A percentile compares a stretch with the other conserved stretches of the same genome.
phyloP scores from a whole-genome alignment of 2,797 vertebrate species.

The Pantherophis vulpinus region DNA sequence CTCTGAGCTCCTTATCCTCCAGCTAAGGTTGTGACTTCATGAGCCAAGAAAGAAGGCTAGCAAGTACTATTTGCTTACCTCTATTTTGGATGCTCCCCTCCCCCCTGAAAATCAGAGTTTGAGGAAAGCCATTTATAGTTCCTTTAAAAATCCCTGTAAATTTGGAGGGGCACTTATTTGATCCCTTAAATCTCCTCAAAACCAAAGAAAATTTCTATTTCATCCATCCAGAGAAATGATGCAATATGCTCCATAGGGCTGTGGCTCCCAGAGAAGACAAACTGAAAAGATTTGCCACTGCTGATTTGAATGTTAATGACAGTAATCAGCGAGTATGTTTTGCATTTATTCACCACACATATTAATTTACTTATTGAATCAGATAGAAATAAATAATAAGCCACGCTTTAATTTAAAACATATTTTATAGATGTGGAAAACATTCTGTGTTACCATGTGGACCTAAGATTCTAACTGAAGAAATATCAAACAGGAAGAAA shows the following conservation, averaged over 20 bases:
- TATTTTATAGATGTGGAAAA: conserved; percentile 56
- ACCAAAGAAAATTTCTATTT: not conserved
- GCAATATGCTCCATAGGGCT: not conserved
- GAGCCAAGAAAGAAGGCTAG: not conserved
- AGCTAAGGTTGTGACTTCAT: not conserved
- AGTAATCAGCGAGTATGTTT: not conserved
- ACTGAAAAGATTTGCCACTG: not conserved
- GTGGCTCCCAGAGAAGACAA: not conserved
- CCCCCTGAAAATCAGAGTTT: not conserved
- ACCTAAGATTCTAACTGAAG: conserved; percentile 45
- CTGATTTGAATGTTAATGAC: not conserved
- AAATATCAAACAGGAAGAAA: conserved; percentile 66
- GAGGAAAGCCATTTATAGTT: not conserved
- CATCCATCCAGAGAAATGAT: not conserved
- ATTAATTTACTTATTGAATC: not conserved
- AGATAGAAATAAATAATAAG: not conserved
- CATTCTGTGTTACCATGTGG: conserved; percentile 46
- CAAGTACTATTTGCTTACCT: not conserved
- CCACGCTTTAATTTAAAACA: not conserved
- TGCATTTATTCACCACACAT: not conserved
- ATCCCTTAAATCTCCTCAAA: not conserved
- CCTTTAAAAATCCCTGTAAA: not conserved
- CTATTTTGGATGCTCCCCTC: not conserved
- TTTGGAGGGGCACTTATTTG: not conserved
- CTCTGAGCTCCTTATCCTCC: not conserved